Evolutionary conservation across 1,140 invertebrate species (phyloP), one percentile per base, ranked within the genome.

Genomic region (Calephelis nemesis): DNA sequence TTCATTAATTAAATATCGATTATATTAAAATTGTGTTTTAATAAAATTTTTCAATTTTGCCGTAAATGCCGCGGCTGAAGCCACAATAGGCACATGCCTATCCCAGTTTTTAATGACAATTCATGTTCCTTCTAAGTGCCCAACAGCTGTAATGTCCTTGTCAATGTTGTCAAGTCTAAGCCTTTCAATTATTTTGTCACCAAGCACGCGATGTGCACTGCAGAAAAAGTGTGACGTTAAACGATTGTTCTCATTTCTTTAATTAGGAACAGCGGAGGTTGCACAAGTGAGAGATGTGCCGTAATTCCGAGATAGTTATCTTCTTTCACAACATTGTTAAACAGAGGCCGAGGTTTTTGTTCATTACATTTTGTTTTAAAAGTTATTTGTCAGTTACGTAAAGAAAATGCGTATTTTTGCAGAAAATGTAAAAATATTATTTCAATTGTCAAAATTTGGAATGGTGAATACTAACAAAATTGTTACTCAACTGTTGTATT

Each of bases 281-380:
- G 70, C 79, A 71, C 71, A 77, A 77, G 69, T 69, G 72, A 66
- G 65, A 66, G 65, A 79, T 76, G 72, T 77, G 75, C 75, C 72
- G 77, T 74, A 79, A 81, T 74, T 77, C 70, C 63, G 70, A 68
- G 77, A 78, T 78, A 73, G 74, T 72, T 74, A 79, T 81, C 75
- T 69, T 75, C 71, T 81, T 67, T 81, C 79, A 74, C 74, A 82
- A 81, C 75, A 63, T 68, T 67, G 73, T 75, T 67, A 77, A 80
- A 82, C 75, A 75, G 69, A 68, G 64, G 72, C 50, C 50, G 65
- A 66, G 65, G 50, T 66, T 52, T 54, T 19, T 30, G 52, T 40
- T 45, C 50, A 40, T 54, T 40, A 54, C 15, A 42, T 13, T 19
- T 50, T 42, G 15, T 11, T 58, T 67, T 54, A 54, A 54, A 5